Percentiles rank a stretch among this genome's conserved stretches.
phyloP scores from a whole-genome alignment of 2,113 vertebrate genomes.

The Dipodomys stephensi region DNA sequence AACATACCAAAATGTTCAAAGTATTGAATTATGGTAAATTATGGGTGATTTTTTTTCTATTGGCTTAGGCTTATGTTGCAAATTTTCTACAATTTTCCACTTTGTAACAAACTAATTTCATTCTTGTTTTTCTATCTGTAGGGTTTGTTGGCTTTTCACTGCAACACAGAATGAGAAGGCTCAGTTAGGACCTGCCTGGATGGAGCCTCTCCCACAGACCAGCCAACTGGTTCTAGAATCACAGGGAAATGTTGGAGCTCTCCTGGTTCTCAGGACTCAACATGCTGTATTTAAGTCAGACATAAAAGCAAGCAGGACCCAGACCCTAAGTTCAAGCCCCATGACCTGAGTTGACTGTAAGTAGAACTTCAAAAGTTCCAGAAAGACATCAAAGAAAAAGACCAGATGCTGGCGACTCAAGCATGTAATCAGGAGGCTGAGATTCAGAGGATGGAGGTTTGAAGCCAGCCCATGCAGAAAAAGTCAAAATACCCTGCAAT shows the following conservation, averaged over 20 bases:
- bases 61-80: slow-evolving; percentile 4
- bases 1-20: background rate
- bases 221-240: background rate
- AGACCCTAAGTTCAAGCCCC: too few species aligned
- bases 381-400: background rate
- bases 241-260: background rate
- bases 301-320: background rate
- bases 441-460: too few species aligned
- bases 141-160: background rate
- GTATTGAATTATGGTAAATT: background rate
- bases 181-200: background rate
- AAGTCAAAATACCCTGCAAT: too few species aligned
- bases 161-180: background rate
- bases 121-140: background rate
- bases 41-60: background rate
- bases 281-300: background rate
- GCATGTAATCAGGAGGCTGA: too few species aligned
- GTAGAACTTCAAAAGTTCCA: background rate
- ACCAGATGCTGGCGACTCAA: background rate
- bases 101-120: background rate
- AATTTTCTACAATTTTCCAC: background rate
- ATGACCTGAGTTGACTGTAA: background rate
- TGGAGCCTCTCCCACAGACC: accelerated
- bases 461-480: too few species aligned
- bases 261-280: background rate